A percentile compares a stretch with the other conserved stretches of the same genome.
Evolutionary conservation across 2,113 vertebrate genomes (phyloP).

Genomic region (Halichoeres trimaculatus): DNA sequence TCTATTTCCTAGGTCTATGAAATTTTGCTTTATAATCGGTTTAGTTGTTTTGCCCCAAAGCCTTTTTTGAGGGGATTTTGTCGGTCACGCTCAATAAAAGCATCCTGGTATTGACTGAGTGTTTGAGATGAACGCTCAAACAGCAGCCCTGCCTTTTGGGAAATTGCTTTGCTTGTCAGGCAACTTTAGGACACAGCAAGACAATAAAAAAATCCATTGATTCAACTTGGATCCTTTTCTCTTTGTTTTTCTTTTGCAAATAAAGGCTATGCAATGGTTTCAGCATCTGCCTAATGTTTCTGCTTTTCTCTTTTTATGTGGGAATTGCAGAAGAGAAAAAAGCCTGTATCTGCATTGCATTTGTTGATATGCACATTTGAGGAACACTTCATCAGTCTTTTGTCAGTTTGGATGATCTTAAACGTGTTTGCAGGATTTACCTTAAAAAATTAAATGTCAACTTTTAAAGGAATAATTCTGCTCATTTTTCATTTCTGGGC

Average conservation of each 20-base stretch:
- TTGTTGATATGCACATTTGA: slow-evolving; percentile 1
- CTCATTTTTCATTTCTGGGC: too few relatives aligned
- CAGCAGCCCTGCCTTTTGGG: slow-evolving; percentile 1
- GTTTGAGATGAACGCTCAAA: background rate
- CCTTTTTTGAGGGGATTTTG: slow-evolving; percentile 21
- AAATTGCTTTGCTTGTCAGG: slow-evolving; percentile 11
- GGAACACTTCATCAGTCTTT: slow-evolving; percentile 10
- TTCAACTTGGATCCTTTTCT: slow-evolving; percentile 5
- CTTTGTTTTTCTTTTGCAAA: background rate
- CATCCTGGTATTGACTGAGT: slow-evolving; percentile 10
- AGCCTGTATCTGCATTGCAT: background rate
- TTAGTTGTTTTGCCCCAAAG: slow-evolving; percentile 40
- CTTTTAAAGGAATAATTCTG: too few relatives aligned
- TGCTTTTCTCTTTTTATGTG: background rate
- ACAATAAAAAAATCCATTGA: background rate
- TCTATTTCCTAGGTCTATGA: background rate
- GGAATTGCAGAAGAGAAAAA: slow-evolving; percentile 5
- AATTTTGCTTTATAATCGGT: slow-evolving; percentile 19
- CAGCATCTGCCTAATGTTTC: slow-evolving; percentile 5
- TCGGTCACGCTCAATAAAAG: slow-evolving; percentile 35
- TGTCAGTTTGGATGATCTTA: slow-evolving; percentile 22
- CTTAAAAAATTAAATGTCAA: too few relatives aligned
- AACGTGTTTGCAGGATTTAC: too few relatives aligned
- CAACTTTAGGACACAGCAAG: slow-evolving; percentile 10
- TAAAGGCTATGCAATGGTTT: slow-evolving; percentile 4